Evolutionary conservation across 2,113 vertebrate genomes (phyloP), one percentile per base, ranked within the genome.

Genomic region (Geothlypis trichas): DNA sequence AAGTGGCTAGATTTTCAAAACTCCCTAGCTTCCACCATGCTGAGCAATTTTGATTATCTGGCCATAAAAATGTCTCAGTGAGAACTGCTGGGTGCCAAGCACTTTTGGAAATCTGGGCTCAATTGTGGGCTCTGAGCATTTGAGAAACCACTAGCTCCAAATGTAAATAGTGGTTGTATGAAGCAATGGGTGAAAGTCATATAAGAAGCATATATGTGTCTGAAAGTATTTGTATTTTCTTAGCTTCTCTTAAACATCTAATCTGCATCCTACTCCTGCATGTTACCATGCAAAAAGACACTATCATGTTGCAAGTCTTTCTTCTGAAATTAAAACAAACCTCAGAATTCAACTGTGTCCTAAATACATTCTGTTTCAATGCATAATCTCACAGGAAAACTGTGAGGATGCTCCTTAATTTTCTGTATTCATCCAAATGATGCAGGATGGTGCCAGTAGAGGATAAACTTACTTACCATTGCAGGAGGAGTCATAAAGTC

Each of bases 71-170:
- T 71, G 95, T 97, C 95, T 96, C 95, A 71, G 84, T 67, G 75
- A 96, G 87, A 96, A 94, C 87, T 91, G 95, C 94, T 97, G 95
- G 95, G 95, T 96, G 87, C 95, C 93, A 91, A 97, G 96, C 95
- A 97, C 95, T 91, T 96, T 93, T 96, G 82, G 81, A 95, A 96
- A 96, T 96, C 95, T 96, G 95, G 96, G 96, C 94, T 96, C 96
- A 96, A 96, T 95, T 97, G 89, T 96, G 93, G 82, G 63, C 87
- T 96, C 91, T 33, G 47, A 96, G 89, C 72, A 61, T 89, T 96
- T 96, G 84, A 88, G 82, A 96, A 96, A 95, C 89, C 84, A 85
- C 91, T 58, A 74, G 58, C 47, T 96, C 42, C 72, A 85, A 93
- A 91, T 13, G 78, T 80, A 91, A 96, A 91, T 37, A 96, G 82